Conservation (phyloP, 2,888 invertebrate species). For the Pteria penguin region DNA sequence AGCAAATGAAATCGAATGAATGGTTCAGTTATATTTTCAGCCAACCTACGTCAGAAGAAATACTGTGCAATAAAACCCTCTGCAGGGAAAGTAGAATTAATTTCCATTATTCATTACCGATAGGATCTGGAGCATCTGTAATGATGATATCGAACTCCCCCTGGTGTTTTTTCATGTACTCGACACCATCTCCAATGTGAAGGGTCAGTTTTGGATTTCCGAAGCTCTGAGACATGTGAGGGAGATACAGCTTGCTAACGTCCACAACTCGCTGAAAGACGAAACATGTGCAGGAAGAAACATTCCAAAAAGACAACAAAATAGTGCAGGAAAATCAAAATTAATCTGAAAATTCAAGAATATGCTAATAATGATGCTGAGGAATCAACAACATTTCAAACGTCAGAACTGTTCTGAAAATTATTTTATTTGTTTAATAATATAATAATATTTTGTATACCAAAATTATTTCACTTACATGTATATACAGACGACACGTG, state of each 20-base stretch:
- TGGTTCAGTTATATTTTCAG: too few species aligned
- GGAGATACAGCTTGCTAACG: conserved; percentile 92
- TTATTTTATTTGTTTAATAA: too few species aligned
- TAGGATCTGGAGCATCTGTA: conserved; percentile 98
- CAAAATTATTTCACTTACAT: too few species aligned
- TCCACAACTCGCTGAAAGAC: conserved; percentile 87
- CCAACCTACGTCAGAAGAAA: too few species aligned
- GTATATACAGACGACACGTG: too few species aligned
- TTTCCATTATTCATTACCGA: conserved; percentile 87
- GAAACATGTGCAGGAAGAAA: too few species aligned
- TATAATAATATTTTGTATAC: too few species aligned
- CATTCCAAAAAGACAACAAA: background rate
- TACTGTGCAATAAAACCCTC: too few species aligned
- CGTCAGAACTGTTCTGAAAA: too few species aligned
- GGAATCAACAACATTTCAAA: background rate
- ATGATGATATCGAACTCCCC: conserved; percentile 97
- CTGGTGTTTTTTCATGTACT: conserved; percentile 91
- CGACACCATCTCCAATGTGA: conserved; percentile 94
- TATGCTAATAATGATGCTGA: background rate
- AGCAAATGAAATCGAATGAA: too few species aligned
- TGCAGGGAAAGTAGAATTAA: too few species aligned
- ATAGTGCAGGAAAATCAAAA: background rate
- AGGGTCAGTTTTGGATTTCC: conserved; percentile 89
- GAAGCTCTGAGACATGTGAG: conserved; percentile 94
- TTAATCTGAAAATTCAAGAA: background rate